These are phyloP conservation scores for Cantharis rufa DNA, from an alignment of 2,888 invertebrate genomes.

Conservation along the genomic window DNA sequence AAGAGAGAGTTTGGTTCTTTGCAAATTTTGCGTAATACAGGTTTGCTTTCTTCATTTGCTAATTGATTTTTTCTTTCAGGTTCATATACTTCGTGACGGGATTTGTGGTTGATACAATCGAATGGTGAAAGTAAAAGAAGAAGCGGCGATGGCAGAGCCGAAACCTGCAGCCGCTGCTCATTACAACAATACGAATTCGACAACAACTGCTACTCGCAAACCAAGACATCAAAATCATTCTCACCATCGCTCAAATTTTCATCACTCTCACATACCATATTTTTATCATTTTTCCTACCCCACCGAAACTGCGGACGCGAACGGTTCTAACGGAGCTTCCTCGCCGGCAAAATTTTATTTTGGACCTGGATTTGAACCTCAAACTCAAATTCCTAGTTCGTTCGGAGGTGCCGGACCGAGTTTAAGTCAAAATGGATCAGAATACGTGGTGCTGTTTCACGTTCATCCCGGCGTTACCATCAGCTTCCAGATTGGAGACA, in stretches of 20 bases:
- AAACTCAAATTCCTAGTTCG: slow-evolving; percentile 49
- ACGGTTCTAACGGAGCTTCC: slow-evolving; percentile 50
- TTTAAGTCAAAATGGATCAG: slow-evolving; percentile 47
- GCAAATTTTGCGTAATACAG: background rate
- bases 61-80: background rate
- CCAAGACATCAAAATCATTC: slow-evolving; percentile 55
- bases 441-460: slow-evolving; percentile 74
- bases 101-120: slow-evolving; percentile 28
- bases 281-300: slow-evolving; percentile 46
- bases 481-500: slow-evolving; percentile 74
- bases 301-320: slow-evolving; percentile 54
- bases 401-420: slow-evolving; percentile 41
- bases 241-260: slow-evolving; percentile 55
- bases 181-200: slow-evolving; percentile 33
- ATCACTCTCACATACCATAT: slow-evolving; percentile 58
- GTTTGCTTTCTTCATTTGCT: background rate
- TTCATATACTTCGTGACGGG: slow-evolving; percentile 18
- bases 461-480: slow-evolving; percentile 79
- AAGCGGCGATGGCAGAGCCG: slow-evolving; percentile 50
- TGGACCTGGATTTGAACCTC: slow-evolving; percentile 63
- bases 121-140: slow-evolving; percentile 57
- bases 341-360: slow-evolving; percentile 63
- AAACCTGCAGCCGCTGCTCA: slow-evolving; percentile 43
- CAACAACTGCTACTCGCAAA: slow-evolving; percentile 33
- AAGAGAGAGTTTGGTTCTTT: background rate